Percentiles rank a stretch among this genome's conserved stretches.
Evolutionary conservation across 2,113 vertebrate genomes (phyloP).

Genomic region (Sisor rabdophorus): DNA sequence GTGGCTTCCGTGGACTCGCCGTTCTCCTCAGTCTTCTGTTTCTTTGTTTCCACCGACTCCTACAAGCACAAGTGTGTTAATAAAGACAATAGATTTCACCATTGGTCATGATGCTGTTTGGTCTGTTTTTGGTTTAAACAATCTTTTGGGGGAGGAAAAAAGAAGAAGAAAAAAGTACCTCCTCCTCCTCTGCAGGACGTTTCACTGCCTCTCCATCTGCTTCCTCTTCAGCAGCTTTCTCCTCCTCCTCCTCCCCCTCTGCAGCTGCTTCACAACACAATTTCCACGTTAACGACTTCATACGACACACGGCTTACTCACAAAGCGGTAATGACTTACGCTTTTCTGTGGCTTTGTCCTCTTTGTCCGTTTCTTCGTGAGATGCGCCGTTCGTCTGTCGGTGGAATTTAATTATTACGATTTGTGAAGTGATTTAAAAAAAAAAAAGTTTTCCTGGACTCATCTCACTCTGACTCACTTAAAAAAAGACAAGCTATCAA

Average conservation of each 20-base stretch:
- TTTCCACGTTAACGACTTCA: not conserved
- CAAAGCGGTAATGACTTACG: slow-evolving; percentile 43
- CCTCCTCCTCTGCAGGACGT: slow-evolving; percentile 75
- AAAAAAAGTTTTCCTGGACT: not conserved
- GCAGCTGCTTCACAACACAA: slow-evolving; percentile 22
- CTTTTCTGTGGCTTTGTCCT: slow-evolving; percentile 60
- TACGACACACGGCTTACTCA: slow-evolving; percentile 1
- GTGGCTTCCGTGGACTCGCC: slow-evolving; percentile 74
- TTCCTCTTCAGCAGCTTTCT: slow-evolving; percentile 42
- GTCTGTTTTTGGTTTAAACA: not conserved
- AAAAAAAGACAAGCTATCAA: not conserved
- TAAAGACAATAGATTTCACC: not conserved
- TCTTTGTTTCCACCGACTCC: slow-evolving; percentile 76
- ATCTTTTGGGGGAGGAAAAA: slow-evolving; percentile 23
- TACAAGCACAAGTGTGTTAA: slow-evolving; percentile 43
- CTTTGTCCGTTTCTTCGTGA: slow-evolving; percentile 46
- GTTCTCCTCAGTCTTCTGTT: slow-evolving; percentile 78
- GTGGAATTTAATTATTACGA: not conserved
- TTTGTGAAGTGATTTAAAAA: not conserved
- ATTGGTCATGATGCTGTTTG: not conserved
- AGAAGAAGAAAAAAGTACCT: slow-evolving; percentile 38
- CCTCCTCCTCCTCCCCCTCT: slow-evolving; percentile 33
- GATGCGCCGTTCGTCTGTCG: slow-evolving; percentile 44
- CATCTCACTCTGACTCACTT: slow-evolving; percentile 1
- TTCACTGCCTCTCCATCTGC: slow-evolving; percentile 71